Evolutionary conservation across 1,140 invertebrate species (phyloP), one percentile per base, ranked within the genome.

Genomic region (Bombus turneri): DNA sequence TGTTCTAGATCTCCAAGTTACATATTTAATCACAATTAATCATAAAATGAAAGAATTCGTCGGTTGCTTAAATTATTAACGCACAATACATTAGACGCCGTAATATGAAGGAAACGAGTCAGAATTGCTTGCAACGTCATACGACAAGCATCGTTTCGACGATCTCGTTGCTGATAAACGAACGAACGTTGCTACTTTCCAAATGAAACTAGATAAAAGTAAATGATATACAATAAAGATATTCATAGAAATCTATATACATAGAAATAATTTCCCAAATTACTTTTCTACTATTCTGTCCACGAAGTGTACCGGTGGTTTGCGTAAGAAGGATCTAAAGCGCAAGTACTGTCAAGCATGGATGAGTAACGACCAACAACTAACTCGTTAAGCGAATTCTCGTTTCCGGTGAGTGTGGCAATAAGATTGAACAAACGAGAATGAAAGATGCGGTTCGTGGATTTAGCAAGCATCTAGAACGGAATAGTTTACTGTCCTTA

Each of bases 381-480:
- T 62, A 64, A 83, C 57, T 86, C 76, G 66, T 88, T 89, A 89
- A 83, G 62, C 85, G 59, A 34, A 74, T 79, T 86, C 71, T 39
- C 79, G 69, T 53, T 88, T 89, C 80, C 83, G 84, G 66, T 57
- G 57, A 75, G 69, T 86, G 68, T 68, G 74, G 66, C 71, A 83
- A 88, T 66, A 86, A 34, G n/a, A 75, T 47, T 18, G 18, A 68
- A 18, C 66, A 13, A 72, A 53, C 57, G n/a, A 83, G 2, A 57
- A 78, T 39, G 31, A n/a, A 75, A 53, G 22, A 39, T 22, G 10
- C 69, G 22, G 15, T 39, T 71, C 22, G 6, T 39, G 13, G 9
- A 13, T 53, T 80, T 22, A 39, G 10, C 25, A 34, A 76, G 25
- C 5, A 25, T 71, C 15, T 57, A 81, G n/a, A 66, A 68, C 18